Conservation (phyloP, 2,888 invertebrate genomes). For the Nineta flava region DNA sequence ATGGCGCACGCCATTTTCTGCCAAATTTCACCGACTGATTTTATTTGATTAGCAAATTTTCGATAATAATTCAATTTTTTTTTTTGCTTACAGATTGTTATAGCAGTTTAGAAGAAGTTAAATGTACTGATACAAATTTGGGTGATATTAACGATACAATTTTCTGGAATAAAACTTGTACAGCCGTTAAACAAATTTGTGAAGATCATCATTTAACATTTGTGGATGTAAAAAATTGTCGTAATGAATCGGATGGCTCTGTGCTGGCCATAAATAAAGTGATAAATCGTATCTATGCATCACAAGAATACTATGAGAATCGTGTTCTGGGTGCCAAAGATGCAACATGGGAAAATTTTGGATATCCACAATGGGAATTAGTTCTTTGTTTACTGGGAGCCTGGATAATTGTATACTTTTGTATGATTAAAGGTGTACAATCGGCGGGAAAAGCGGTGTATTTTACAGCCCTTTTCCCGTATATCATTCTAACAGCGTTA, state of each 20-base stretch:
- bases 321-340: slow-evolving; percentile 59
- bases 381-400: slow-evolving; percentile 59
- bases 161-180: slow-evolving; percentile 7
- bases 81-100: slow-evolving; percentile 37
- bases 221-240: slow-evolving; percentile 4
- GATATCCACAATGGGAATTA: slow-evolving; percentile 65
- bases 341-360: slow-evolving; percentile 60
- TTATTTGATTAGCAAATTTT: too few relatives aligned
- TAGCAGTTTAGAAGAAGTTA: slow-evolving; percentile 41
- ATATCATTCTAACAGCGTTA: slow-evolving; percentile 48
- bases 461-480: slow-evolving; percentile 56
- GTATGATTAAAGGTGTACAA: slow-evolving; percentile 75
- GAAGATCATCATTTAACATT: not conserved
- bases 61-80: too few relatives aligned
- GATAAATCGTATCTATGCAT: slow-evolving; percentile 37
- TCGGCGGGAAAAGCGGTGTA: slow-evolving; percentile 74
- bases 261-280: slow-evolving; percentile 37
- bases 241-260: slow-evolving; percentile 20
- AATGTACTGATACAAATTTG: slow-evolving; percentile 27
- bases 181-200: slow-evolving; percentile 5
- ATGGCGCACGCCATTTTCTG: too few relatives aligned
- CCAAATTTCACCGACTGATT: too few relatives aligned
- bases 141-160: slow-evolving; percentile 12
- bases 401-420: slow-evolving; percentile 75
- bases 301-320: slow-evolving; percentile 38